These are phyloP conservation scores for Bubo blakistoni DNA, from an alignment of 2,113 vertebrate genomes.

Conservation along the genomic window DNA sequence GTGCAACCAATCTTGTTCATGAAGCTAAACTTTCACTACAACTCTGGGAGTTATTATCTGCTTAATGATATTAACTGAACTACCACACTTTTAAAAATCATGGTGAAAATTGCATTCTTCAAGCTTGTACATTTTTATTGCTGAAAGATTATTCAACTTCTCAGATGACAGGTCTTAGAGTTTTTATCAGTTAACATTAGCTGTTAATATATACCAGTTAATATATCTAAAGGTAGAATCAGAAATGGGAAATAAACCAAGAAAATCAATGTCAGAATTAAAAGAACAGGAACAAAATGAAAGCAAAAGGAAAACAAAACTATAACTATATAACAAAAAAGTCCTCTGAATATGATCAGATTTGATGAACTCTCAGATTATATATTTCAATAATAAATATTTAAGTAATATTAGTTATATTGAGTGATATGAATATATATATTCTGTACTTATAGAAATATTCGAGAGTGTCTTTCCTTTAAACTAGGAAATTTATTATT, in stretches of 20 bases:
- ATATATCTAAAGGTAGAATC: not conserved
- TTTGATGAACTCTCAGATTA: not conserved
- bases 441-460: not conserved
- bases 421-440: not conserved
- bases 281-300: not conserved
- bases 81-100: not conserved
- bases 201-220: not conserved
- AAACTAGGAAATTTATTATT: not conserved
- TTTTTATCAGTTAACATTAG: not conserved
- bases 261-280: not conserved
- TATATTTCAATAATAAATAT: not conserved
- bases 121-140: not conserved
- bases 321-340: not conserved
- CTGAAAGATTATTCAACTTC: not conserved
- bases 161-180: not conserved
- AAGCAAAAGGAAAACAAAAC: not conserved
- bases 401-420: not conserved
- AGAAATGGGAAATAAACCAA: not conserved
- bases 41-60: not conserved
- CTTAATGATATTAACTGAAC: not conserved
- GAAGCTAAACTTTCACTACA: not conserved
- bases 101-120: not conserved
- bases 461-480: not conserved
- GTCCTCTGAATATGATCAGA: rapidly evolving
- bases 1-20: not conserved